Evolutionary conservation across 2,888 invertebrate genomes (phyloP).

Genomic region (Enchytraeus crypticus): DNA sequence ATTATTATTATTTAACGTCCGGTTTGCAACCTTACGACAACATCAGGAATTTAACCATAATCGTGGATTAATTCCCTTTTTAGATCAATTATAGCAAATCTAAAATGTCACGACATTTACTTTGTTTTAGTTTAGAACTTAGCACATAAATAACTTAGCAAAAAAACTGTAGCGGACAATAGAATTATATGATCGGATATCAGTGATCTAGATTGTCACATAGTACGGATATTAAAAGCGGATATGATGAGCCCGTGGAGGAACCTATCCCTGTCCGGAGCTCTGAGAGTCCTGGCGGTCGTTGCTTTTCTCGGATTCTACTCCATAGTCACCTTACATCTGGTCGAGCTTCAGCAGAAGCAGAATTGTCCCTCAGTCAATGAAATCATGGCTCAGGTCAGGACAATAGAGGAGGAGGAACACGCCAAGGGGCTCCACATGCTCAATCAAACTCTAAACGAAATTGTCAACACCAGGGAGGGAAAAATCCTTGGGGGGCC

Average conservation of each 20-base stretch:
- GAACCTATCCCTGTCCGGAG: background rate
- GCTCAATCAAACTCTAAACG: background rate
- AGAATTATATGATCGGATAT: no score
- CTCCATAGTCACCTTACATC: slow-evolving; percentile 9
- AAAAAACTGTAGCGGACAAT: no score
- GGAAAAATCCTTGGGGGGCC: background rate
- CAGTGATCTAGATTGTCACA: no score
- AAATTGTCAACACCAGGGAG: background rate
- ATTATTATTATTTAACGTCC: no score
- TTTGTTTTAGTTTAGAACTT: no score
- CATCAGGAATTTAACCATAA: no score
- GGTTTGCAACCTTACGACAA: no score
- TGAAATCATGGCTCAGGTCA: slow-evolving; percentile 6
- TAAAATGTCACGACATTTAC: no score
- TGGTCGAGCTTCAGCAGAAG: slow-evolving; percentile 6
- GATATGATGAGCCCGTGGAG: background rate
- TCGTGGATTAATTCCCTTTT: no score
- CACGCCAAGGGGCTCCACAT: background rate
- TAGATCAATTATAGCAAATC: no score
- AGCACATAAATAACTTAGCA: no score
- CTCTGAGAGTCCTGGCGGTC: slow-evolving; percentile 1
- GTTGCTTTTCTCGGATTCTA: slow-evolving; percentile 7
- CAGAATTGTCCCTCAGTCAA: slow-evolving; percentile 10
- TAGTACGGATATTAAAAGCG: no score
- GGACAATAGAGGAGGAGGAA: background rate